A percentile compares a stretch with the other conserved stretches of the same genome.
These are phyloP conservation scores for Nycteola revayana DNA, from an alignment of 2,888 invertebrate genomes.

Conservation along the genomic window DNA sequence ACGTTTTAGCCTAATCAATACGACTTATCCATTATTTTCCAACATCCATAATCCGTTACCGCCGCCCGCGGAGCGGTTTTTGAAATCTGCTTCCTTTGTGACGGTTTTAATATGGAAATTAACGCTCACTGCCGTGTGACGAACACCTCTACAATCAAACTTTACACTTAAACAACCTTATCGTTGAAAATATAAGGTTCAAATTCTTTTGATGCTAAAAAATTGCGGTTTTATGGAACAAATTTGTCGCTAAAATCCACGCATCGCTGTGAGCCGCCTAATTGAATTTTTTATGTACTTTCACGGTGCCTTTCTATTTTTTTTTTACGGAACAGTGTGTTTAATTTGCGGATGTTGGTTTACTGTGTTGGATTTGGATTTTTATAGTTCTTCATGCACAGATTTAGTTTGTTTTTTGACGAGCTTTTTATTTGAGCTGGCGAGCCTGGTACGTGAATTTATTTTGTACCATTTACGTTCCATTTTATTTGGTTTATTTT, in stretches of 20 bases:
- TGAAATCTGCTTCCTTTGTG: slow-evolving; percentile 81
- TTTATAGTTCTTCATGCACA: background rate
- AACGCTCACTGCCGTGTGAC: slow-evolving; percentile 73
- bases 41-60: slow-evolving; percentile 17
- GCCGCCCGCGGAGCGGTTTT: slow-evolving; percentile 66
- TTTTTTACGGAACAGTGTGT: slow-evolving; percentile 20
- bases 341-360: slow-evolving; percentile 17
- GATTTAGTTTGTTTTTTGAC: no score
- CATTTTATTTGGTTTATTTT: no score
- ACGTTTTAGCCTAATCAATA: no score
- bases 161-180: slow-evolving; percentile 35
- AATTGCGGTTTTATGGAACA: slow-evolving; percentile 21
- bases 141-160: slow-evolving; percentile 60
- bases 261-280: slow-evolving; percentile 47
- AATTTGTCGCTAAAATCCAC: slow-evolving; percentile 59
- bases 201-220: slow-evolving; percentile 25
- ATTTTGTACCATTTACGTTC: no score
- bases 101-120: slow-evolving; percentile 82
- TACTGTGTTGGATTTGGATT: slow-evolving; percentile 1
- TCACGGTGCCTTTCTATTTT: slow-evolving; percentile 32
- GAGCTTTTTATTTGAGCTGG: no score
- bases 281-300: slow-evolving; percentile 65
- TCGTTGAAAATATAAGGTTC: slow-evolving; percentile 29
- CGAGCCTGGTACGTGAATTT: no score
- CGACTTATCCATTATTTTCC: slow-evolving; percentile 39